These are phyloP conservation scores for Nasonia vitripennis DNA, from an alignment of 1,140 invertebrate species.

Conservation along the genomic window DNA sequence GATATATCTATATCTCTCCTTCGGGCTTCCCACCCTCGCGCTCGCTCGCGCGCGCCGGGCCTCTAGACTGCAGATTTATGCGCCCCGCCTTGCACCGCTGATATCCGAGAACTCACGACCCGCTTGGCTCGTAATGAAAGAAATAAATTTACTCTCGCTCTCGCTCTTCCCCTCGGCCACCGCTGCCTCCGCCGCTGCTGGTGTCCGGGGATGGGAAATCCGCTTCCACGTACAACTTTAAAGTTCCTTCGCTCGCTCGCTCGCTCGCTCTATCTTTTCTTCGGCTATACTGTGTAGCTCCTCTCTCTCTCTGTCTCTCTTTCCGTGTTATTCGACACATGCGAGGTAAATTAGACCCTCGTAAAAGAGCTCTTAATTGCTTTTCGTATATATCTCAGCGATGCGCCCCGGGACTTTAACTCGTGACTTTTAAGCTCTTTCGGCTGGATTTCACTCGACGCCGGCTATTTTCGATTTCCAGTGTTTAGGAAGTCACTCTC, in stretches of 20 bases:
- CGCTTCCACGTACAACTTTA: conserved; percentile 52
- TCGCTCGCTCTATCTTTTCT: conserved; percentile 6
- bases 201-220: conserved; percentile 60
- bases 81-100: conserved; percentile 72
- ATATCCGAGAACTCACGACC: conserved; percentile 75
- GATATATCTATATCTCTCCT: conserved; percentile 51
- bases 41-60: conserved; percentile 41
- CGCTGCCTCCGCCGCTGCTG: background rate
- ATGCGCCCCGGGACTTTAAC: conserved; percentile 51
- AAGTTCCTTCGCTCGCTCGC: conserved; percentile 30
- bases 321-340: conserved; percentile 48
- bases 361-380: conserved; percentile 53
- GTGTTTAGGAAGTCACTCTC: background rate
- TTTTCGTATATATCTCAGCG: conserved; percentile 37
- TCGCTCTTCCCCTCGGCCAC: conserved; percentile 24
- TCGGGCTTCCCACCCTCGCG: conserved; percentile 56
- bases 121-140: conserved; percentile 75
- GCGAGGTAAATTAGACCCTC: conserved; percentile 54
- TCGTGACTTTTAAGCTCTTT: conserved; percentile 56
- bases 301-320: background rate
- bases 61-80: conserved; percentile 73
- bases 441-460: conserved; percentile 24
- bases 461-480: conserved; percentile 7
- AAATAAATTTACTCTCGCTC: conserved; percentile 74
- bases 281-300: background rate